Evolutionary conservation across 2,113 vertebrate genomes (phyloP).

Genomic region (Myiozetetes cayanensis): DNA sequence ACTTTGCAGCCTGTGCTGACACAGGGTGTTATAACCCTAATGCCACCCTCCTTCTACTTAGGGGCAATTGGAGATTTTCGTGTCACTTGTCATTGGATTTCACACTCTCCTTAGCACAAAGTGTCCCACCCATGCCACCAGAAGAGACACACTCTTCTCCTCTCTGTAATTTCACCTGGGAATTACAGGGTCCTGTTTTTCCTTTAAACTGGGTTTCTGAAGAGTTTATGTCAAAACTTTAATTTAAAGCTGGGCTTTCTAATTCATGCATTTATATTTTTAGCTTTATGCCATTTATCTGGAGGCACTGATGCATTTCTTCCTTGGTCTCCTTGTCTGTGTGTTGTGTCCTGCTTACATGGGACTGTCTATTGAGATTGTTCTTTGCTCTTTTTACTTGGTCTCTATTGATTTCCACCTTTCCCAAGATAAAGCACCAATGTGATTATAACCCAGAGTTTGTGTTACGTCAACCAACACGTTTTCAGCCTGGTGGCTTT

Average conservation of each 20-base stretch:
- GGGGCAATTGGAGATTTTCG: neutral
- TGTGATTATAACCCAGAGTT: neutral
- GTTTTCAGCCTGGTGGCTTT: neutral
- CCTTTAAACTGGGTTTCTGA: neutral
- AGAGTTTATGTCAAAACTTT: constrained; percentile 26
- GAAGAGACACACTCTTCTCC: neutral
- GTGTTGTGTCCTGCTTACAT: neutral
- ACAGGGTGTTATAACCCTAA: neutral
- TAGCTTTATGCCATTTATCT: neutral
- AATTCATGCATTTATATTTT: constrained; percentile 8
- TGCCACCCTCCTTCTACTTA: neutral
- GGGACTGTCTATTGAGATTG: neutral
- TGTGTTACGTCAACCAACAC: neutral
- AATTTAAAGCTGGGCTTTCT: neutral
- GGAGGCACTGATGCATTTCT: neutral
- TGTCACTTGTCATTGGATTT: neutral
- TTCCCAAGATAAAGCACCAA: neutral
- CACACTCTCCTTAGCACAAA: neutral
- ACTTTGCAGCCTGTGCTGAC: neutral
- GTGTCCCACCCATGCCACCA: neutral
- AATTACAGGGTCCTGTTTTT: constrained; percentile 22
- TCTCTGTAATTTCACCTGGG: constrained; percentile 18
- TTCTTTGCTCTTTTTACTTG: neutral
- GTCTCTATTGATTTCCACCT: neutral
- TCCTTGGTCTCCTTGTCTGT: neutral